Evolutionary conservation across 2,888 invertebrate genomes (phyloP).

Genomic region (Stenotaenia linearis): DNA sequence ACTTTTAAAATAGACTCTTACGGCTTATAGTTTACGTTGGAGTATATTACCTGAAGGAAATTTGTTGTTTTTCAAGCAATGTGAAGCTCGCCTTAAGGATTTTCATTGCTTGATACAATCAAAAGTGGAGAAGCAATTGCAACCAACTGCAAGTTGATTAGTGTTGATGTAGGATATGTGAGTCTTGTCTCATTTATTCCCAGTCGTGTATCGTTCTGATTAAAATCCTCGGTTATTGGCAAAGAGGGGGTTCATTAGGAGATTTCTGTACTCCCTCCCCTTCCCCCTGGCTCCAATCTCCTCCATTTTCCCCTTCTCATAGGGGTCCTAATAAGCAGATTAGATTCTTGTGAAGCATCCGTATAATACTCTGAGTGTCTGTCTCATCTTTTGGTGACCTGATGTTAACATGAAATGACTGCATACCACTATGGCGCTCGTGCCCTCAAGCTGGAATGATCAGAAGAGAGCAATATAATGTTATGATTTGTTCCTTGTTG

Average conservation of each 20-base stretch:
- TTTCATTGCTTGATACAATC: not conserved
- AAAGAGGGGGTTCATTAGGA: slow-evolving; percentile 21
- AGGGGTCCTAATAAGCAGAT: slow-evolving; percentile 17
- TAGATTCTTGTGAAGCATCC: slow-evolving; percentile 26
- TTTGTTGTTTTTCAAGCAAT: not conserved
- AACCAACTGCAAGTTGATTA: slow-evolving; percentile 2
- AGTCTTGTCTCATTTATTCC: slow-evolving; percentile 24
- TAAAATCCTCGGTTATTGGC: slow-evolving; percentile 23
- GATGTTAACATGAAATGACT: slow-evolving; percentile 24
- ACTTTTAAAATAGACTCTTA: not conserved
- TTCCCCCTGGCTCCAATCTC: slow-evolving; percentile 10
- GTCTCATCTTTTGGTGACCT: slow-evolving; percentile 22
- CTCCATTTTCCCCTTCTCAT: slow-evolving; percentile 8
- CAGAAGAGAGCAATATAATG: not conserved
- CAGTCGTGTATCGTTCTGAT: slow-evolving; percentile 26
- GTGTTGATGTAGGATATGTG: slow-evolving; percentile 12
- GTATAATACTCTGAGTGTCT: not conserved
- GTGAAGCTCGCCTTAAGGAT: not conserved
- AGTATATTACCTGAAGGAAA: not conserved
- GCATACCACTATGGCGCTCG: not conserved
- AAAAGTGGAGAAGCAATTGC: not conserved
- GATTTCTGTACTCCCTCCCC: not conserved
- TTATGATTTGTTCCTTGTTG: not conserved
- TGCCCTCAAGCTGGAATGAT: not conserved
- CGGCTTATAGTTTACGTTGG: not conserved